phyloP scores from a whole-genome alignment of 2,888 invertebrate species.

The Drosophila vallismaia region DNA sequence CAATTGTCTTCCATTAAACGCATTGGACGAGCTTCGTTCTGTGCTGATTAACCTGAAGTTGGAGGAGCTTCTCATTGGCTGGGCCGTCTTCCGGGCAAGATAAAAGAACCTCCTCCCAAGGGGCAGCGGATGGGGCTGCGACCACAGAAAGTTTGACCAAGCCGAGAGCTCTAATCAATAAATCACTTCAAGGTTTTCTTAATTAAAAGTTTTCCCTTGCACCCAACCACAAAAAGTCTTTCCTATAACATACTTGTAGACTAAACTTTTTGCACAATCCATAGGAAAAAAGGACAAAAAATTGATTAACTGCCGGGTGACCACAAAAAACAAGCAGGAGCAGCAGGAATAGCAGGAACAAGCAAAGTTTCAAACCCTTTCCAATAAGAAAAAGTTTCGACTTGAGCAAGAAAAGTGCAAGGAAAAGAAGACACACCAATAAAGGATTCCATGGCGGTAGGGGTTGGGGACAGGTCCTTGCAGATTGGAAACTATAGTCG shows the following conservation, averaged over 20 bases:
- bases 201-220: conserved; percentile 81
- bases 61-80: conserved; percentile 58
- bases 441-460: neutral
- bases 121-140: conserved; percentile 1
- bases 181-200: conserved; percentile 83
- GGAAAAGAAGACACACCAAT: conserved; percentile 32
- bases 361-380: conserved; percentile 55
- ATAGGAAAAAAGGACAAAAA: conserved; percentile 54
- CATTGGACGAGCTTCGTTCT: neutral
- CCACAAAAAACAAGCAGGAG: conserved; percentile 61
- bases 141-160: conserved; percentile 45
- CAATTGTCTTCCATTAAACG: neutral
- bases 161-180: conserved; percentile 76
- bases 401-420: conserved; percentile 64
- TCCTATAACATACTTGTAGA: conserved; percentile 65
- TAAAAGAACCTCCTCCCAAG: neutral
- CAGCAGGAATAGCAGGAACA: conserved; percentile 14
- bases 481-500: conserved; percentile 46
- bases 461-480: conserved; percentile 7
- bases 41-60: conserved; percentile 60
- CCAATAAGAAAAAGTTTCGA: conserved; percentile 61
- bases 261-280: conserved; percentile 46
- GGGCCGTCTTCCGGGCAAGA: conserved; percentile 3
- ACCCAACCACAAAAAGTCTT: conserved; percentile 59
- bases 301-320: conserved; percentile 73